These are phyloP conservation scores for Dynastes tityus DNA, from an alignment of 2,888 invertebrate species.

Conservation along the genomic window DNA sequence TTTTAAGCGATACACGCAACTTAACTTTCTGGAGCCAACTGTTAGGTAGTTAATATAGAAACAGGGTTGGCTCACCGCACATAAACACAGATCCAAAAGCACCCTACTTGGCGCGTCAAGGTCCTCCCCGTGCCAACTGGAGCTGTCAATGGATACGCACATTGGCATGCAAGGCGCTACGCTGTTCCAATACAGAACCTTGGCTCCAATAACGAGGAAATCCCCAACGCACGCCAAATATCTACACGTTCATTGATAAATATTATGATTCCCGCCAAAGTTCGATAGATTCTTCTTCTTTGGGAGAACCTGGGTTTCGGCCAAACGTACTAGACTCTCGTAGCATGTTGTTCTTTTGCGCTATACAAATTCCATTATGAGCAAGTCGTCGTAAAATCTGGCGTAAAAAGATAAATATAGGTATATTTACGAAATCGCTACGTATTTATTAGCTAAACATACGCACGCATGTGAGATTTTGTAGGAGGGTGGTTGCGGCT, in stretches of 20 bases:
- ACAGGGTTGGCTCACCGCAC: constrained; percentile 58
- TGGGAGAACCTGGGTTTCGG: constrained; percentile 55
- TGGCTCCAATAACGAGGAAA: constrained; percentile 64
- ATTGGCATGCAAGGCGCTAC: constrained; percentile 61
- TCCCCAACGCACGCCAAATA: constrained; percentile 63
- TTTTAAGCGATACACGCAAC: constrained; percentile 14
- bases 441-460: neutral
- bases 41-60: constrained; percentile 44
- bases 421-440: neutral
- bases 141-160: constrained; percentile 64
- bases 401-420: neutral
- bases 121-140: constrained; percentile 67
- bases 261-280: constrained; percentile 62
- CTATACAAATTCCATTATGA: constrained; percentile 2
- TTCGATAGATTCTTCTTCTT: constrained; percentile 53
- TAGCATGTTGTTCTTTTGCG: constrained; percentile 48
- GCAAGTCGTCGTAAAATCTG: constrained; percentile 1
- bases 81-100: constrained; percentile 58
- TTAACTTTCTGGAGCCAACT: constrained; percentile 43
- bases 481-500: constrained; percentile 4
- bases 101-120: constrained; percentile 65
- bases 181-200: constrained; percentile 61
- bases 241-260: constrained; percentile 61
- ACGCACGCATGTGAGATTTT: neutral
- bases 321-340: constrained; percentile 54